Conservation (phyloP, 2,888 invertebrate genomes). For the Bibio marci region DNA sequence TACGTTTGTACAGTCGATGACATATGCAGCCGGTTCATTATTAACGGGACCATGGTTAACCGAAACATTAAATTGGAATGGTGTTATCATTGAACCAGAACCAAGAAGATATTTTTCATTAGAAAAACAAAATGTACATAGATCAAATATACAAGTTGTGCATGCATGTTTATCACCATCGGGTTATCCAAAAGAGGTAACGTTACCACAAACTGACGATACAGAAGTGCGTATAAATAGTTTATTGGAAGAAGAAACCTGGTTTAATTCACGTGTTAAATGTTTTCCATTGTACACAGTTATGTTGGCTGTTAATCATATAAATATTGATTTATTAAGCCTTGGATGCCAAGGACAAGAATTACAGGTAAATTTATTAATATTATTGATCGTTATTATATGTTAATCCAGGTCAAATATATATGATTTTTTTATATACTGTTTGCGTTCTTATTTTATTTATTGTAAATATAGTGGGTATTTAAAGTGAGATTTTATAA, state of each 20-base stretch:
- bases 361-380: conserved; percentile 19
- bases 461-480: too few species aligned
- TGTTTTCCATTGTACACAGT: conserved; percentile 74
- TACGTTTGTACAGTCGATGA: conserved; percentile 48
- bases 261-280: conserved; percentile 56
- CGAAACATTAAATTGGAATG: conserved; percentile 52
- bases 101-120: conserved; percentile 56
- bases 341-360: conserved; percentile 34
- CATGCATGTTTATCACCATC: conserved; percentile 69
- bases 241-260: conserved; percentile 33
- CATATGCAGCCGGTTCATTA: conserved; percentile 38
- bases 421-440: not conserved
- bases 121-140: conserved; percentile 36
- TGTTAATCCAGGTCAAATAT: not conserved
- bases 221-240: conserved; percentile 35
- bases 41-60: conserved; percentile 57
- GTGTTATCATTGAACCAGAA: conserved; percentile 59
- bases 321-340: conserved; percentile 50
- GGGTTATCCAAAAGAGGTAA: conserved; percentile 57
- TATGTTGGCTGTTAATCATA: conserved; percentile 55
- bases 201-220: conserved; percentile 31
- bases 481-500: too few species aligned
- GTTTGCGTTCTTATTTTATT: too few species aligned
- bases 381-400: not conserved
- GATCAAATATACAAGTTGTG: conserved; percentile 41